Conservation (phyloP, 2,888 invertebrate genomes). For the Dioctria linearis region DNA sequence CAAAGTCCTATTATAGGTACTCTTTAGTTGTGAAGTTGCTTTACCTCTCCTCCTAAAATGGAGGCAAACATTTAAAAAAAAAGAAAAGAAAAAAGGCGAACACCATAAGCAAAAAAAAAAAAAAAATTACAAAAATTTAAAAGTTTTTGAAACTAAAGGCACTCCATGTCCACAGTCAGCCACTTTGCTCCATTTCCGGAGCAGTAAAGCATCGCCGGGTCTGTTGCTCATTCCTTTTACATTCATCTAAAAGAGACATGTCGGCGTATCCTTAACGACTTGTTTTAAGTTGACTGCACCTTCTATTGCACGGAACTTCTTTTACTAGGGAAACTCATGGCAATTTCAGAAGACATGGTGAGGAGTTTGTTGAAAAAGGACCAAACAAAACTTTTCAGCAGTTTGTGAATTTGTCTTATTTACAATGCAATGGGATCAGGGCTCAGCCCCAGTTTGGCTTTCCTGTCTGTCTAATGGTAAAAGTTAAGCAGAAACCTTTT, state of each 20-base stretch:
- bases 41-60: neutral
- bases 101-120: neutral
- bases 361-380: constrained; percentile 26
- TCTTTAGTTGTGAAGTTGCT: neutral
- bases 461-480: constrained; percentile 33
- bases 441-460: constrained; percentile 29
- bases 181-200: constrained; percentile 18
- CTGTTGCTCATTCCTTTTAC: neutral
- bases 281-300: constrained; percentile 38
- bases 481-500: constrained; percentile 32
- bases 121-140: constrained; percentile 21
- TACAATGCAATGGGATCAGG: constrained; percentile 42
- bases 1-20: neutral
- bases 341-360: constrained; percentile 32
- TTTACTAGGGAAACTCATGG: neutral
- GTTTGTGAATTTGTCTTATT: constrained; percentile 42
- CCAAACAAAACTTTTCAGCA: constrained; percentile 26
- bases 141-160: constrained; percentile 30
- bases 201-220: neutral
- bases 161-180: neutral
- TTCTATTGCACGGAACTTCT: neutral
- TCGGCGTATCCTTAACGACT: constrained; percentile 37
- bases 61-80: neutral
- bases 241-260: neutral
- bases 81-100: neutral